phyloP scores from a whole-genome alignment of 2,888 invertebrate species.

The Sinodicranocentrus sp. region DNA sequence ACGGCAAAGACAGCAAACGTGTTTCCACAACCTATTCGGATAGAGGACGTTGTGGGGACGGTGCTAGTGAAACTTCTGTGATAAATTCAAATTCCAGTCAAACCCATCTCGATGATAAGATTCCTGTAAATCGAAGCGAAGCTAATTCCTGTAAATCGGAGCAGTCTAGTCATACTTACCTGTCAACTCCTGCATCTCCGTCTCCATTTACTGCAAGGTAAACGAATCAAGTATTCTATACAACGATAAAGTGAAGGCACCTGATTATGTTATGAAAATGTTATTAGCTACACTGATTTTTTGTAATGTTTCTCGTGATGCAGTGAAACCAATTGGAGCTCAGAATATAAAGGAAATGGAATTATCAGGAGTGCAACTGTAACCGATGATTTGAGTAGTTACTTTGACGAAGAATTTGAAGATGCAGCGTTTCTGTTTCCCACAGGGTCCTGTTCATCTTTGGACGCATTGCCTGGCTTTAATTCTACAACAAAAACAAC shows the following conservation, averaged over 20 bases:
- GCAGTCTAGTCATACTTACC: slow-evolving; percentile 15
- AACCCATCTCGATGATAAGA: too few relatives aligned
- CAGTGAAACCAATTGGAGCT: neutral
- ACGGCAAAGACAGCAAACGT: too few relatives aligned
- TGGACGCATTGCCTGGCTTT: slow-evolving; percentile 50
- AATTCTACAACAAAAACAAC: neutral
- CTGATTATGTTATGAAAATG: neutral
- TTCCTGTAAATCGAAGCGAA: too few relatives aligned
- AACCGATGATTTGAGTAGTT: slow-evolving; percentile 40
- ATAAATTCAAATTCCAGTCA: too few relatives aligned
- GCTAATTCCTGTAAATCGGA: too few relatives aligned
- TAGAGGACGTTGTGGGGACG: too few relatives aligned
- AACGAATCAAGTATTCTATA: too few relatives aligned
- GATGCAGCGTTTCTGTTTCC: slow-evolving; percentile 55
- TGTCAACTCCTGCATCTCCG: neutral
- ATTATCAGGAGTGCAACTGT: slow-evolving; percentile 49
- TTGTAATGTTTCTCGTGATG: neutral
- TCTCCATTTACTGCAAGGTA: neutral
- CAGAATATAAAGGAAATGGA: slow-evolving; percentile 18
- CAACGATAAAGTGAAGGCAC: neutral
- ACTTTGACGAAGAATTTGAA: slow-evolving; percentile 53
- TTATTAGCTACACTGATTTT: too few relatives aligned
- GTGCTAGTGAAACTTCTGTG: too few relatives aligned
- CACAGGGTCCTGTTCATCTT: slow-evolving; percentile 50
- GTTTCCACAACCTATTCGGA: too few relatives aligned